Conservation (phyloP, 2,888 invertebrate genomes). For the Vesta saturnalis region DNA sequence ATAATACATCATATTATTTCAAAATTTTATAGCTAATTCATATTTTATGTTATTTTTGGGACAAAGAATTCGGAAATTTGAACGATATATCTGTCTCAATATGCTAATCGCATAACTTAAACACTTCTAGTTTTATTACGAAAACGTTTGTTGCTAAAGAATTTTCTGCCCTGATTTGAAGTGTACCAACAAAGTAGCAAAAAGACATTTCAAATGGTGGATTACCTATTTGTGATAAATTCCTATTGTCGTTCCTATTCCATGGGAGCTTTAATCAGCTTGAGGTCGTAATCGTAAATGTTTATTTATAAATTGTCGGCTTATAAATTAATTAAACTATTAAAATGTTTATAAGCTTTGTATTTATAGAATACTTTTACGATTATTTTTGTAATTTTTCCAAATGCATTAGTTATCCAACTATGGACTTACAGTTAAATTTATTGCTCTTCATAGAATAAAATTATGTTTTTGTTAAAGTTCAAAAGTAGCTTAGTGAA, state of each 20-base stretch:
- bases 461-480: not conserved
- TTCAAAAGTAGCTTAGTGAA: constrained; percentile 23
- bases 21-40: too few species aligned
- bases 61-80: too few species aligned
- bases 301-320: constrained; percentile 9
- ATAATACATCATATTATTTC: too few species aligned
- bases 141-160: too few species aligned
- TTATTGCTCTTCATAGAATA: constrained; percentile 6
- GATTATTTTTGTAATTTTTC: not conserved
- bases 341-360: not conserved
- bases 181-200: too few species aligned
- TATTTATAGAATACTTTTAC: constrained; percentile 5
- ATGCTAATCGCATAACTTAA: too few species aligned
- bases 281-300: not conserved
- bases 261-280: not conserved
- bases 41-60: too few species aligned
- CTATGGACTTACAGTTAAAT: not conserved
- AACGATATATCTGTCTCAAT: too few species aligned
- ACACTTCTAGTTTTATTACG: too few species aligned
- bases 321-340: constrained; percentile 13
- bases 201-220: too few species aligned
- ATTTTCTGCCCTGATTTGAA: too few species aligned
- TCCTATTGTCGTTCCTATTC: not conserved
- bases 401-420: not conserved
- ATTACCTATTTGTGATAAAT: too few species aligned